Evolutionary conservation across 2,888 invertebrate genomes (phyloP).

Genomic region (Dolichopus griseipennis): DNA sequence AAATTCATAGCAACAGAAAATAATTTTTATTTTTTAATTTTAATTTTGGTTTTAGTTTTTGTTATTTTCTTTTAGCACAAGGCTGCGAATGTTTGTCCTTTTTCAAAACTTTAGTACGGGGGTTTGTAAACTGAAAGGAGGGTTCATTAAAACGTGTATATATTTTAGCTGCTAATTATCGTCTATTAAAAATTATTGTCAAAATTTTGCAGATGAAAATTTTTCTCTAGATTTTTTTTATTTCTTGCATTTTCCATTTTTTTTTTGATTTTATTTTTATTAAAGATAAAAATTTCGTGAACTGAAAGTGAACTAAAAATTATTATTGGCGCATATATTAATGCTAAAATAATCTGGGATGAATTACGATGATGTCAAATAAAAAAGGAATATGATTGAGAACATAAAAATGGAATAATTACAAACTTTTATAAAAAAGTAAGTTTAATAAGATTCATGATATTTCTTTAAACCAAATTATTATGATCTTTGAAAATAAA

Average conservation of each 20-base stretch:
- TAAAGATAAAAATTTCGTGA: neutral
- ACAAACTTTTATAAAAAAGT: too few species aligned
- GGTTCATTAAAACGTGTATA: neutral
- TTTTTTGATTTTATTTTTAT: neutral
- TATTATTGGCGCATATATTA: neutral
- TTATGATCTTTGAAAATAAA: too few species aligned
- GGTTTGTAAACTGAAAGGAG: too few species aligned
- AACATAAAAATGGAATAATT: too few species aligned
- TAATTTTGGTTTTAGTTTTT: neutral
- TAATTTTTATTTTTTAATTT: neutral
- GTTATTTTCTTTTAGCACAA: neutral
- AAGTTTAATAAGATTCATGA: too few species aligned
- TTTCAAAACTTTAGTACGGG: too few species aligned
- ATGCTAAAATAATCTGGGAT: neutral
- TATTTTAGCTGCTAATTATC: neutral
- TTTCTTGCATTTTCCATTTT: neutral
- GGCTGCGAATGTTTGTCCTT: neutral
- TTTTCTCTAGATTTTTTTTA: neutral
- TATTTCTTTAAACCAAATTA: too few species aligned
- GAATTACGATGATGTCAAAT: too few species aligned
- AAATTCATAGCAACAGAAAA: neutral
- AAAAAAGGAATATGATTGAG: too few species aligned
- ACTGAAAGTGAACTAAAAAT: neutral
- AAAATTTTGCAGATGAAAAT: neutral
- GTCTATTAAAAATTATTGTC: constrained; percentile 1